Percentiles rank a stretch among this genome's conserved stretches.
phyloP scores from a whole-genome alignment of 2,113 vertebrate species.

The Eulacestoma nigropectus region DNA sequence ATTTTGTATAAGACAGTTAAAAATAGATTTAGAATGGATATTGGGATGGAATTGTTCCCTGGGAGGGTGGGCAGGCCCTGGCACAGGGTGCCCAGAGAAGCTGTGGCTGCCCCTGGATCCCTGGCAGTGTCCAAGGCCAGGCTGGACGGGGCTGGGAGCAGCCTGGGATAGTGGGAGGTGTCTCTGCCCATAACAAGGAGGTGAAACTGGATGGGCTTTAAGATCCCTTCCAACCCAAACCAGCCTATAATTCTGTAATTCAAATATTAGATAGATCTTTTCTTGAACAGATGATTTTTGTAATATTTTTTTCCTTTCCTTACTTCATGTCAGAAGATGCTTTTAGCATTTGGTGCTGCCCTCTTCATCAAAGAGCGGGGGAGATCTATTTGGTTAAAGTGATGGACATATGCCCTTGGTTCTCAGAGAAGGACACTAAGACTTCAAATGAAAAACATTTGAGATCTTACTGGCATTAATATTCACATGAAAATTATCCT shows the following conservation, averaged over 20 bases:
- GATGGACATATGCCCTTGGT: neutral
- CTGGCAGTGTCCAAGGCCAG: neutral
- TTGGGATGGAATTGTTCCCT: neutral
- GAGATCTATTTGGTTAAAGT: neutral
- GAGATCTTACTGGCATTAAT: neutral
- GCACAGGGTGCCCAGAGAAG: neutral
- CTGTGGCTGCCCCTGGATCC: neutral
- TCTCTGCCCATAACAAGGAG: neutral
- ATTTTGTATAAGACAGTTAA: neutral
- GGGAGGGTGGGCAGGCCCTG: neutral
- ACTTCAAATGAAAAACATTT: neutral
- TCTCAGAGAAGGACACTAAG: neutral
- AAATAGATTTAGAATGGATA: neutral
- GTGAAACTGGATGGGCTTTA: fast-evolving
- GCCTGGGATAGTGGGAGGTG: neutral
- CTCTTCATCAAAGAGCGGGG: neutral
- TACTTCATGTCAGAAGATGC: neutral
- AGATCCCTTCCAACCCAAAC: neutral
- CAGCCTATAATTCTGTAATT: neutral
- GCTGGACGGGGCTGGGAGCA: neutral
- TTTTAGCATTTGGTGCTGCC: neutral
- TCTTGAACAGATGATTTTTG: neutral
- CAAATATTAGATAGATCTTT: neutral
- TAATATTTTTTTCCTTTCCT: neutral
- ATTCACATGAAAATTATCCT: neutral